Evolutionary conservation across 1,140 invertebrate species (phyloP), one percentile per base, ranked within the genome.

Genomic region (Colletes latitarsis): DNA sequence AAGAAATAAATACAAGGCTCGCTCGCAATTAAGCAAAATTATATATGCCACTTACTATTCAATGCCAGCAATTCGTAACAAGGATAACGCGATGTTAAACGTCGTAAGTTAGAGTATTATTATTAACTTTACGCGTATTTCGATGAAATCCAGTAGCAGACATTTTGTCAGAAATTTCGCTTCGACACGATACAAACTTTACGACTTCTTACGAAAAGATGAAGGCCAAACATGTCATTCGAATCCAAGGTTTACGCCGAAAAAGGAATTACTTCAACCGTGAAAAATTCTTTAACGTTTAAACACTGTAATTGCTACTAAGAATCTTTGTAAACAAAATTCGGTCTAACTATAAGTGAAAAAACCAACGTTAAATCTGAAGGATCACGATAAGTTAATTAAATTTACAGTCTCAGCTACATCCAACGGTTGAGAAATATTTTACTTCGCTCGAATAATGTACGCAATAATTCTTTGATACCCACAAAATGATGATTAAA

Each of bases 1-100:
- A 9, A 19, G 43, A 30, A 66, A 46, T 15, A 19, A 30, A 14
- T 0, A 4, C n/a, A 3, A n/a, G 53, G 55, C 46, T 5, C 6
- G 12, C 5, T 30, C 14, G 6, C n/a, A 52, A 64, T 66, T 66
- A 58, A 68, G 41, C 66, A 77, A 69, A n/a, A 77, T 77, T 77
- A 12, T 30, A 66, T 17, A 4, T 43, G 66, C 9, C 74, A 9
- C 15, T 57, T 49, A n/a, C 3, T 6, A 1, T 4, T 10, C n/a
- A 57, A 53, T 55, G 53, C 10, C 41, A 19, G 72, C 60, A 41
- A 77, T 69, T 57, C 49, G 30, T 21, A 46, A 19, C 53, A 69
- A 77, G 53, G 41, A 77, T 58, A 69, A 58, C 21, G 43, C 74
- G 41, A 14, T 52, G 4, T 43, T 43, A 10, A 30, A 2, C 10